Evolutionary conservation across 2,888 invertebrate species (phyloP).

Genomic region (Hymenopus coronatus): DNA sequence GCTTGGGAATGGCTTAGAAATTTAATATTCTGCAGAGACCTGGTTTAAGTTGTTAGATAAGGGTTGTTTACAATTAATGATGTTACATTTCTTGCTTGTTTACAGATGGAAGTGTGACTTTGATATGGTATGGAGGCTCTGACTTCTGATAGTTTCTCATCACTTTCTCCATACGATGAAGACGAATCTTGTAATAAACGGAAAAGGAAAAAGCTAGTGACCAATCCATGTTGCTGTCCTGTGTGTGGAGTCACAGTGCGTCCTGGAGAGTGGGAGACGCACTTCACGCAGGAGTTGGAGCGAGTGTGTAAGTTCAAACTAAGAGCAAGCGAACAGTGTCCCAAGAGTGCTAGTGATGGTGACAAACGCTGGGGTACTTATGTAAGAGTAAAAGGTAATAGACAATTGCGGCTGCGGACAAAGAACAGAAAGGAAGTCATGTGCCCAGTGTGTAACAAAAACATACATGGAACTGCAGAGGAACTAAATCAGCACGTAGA

Average conservation of each 20-base stretch:
- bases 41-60: too few species aligned
- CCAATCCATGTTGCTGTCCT: conserved; percentile 44
- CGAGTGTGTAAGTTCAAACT: conserved; percentile 39
- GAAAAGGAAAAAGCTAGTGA: conserved; percentile 25
- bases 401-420: conserved; percentile 46
- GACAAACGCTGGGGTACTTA: conserved; percentile 42
- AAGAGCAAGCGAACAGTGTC: neutral
- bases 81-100: too few species aligned
- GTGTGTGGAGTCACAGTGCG: conserved; percentile 49
- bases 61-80: too few species aligned
- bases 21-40: too few species aligned
- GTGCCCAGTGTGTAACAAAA: conserved; percentile 49
- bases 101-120: too few species aligned
- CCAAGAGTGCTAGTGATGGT: neutral
- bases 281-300: conserved; percentile 47
- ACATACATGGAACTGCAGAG: conserved; percentile 45
- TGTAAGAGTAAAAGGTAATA: conserved; percentile 46
- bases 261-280: conserved; percentile 46
- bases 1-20: too few species aligned
- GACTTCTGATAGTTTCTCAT: neutral
- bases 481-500: conserved; percentile 50
- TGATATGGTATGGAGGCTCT: neutral
- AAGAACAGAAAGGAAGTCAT: conserved; percentile 41
- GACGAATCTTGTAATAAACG: neutral
- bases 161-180: neutral